phyloP scores from a whole-genome alignment of 2,888 invertebrate genomes.

The Dione juno region DNA sequence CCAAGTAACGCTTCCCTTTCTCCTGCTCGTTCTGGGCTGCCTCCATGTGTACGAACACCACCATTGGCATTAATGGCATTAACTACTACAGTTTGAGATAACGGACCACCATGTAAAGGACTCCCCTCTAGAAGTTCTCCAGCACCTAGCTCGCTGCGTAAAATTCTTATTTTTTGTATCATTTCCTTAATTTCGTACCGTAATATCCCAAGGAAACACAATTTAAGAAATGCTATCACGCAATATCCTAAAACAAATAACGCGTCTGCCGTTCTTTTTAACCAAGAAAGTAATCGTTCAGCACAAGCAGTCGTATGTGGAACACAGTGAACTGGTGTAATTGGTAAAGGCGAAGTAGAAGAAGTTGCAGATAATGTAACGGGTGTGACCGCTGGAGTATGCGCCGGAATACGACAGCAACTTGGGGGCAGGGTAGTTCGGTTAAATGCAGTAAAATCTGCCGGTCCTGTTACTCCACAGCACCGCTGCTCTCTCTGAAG shows the following conservation, averaged over 20 bases:
- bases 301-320: conserved; percentile 87
- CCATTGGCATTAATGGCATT: conserved; percentile 84
- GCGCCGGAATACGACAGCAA: conserved; percentile 75
- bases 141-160: conserved; percentile 86
- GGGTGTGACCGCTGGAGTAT: conserved; percentile 75
- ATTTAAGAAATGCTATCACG: conserved; percentile 93
- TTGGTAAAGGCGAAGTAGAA: conserved; percentile 65
- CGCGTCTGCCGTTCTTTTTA: conserved; percentile 90
- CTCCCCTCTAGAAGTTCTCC: conserved; percentile 77
- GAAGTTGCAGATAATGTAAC: conserved; percentile 74
- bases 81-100: conserved; percentile 77
- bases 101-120: conserved; percentile 76
- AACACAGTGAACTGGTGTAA: conserved; percentile 73
- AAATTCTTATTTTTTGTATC: conserved; percentile 94
- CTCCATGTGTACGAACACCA: conserved; percentile 82
- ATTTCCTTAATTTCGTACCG: conserved; percentile 94
- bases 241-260: conserved; percentile 93
- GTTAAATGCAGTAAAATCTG: conserved; percentile 78
- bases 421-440: conserved; percentile 73
- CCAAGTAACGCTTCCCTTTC: conserved; percentile 84
- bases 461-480: conserved; percentile 89
- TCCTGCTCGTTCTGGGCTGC: conserved; percentile 81
- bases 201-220: conserved; percentile 94
- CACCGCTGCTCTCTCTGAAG: conserved; percentile 89
- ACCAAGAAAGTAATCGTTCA: conserved; percentile 88